Evolutionary conservation across 2,888 invertebrate genomes (phyloP).

Genomic region (Oxystoma pomonae): DNA sequence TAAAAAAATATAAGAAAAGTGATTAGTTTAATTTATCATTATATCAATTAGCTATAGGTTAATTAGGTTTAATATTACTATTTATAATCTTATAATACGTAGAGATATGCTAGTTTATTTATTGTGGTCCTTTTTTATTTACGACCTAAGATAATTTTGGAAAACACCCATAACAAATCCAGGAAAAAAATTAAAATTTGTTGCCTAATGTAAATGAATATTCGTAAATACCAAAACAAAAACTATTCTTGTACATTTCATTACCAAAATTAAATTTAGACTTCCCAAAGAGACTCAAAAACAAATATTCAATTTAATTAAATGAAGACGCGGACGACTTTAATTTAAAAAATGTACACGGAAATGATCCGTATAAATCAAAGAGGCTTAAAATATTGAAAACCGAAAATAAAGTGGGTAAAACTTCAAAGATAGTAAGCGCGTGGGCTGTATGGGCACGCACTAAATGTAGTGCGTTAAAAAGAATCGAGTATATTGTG

Average conservation of each 20-base stretch:
- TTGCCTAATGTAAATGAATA: conserved; percentile 29
- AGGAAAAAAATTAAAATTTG: conserved; percentile 34
- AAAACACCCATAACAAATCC: conserved; percentile 28
- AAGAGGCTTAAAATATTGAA: neutral
- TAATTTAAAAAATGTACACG: neutral
- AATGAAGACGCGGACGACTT: neutral
- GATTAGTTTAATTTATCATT: too few relatives aligned
- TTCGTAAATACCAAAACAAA: conserved; percentile 5
- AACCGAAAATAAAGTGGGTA: neutral
- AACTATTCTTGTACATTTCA: neutral
- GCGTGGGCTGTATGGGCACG: neutral
- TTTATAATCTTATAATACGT: too few relatives aligned
- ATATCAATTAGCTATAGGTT: too few relatives aligned
- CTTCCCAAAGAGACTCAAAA: neutral
- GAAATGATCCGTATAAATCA: neutral
- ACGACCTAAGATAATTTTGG: too few relatives aligned
- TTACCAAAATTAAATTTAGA: neutral
- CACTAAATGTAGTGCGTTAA: conserved; percentile 8
- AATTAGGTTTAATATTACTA: too few relatives aligned
- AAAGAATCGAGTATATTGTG: conserved; percentile 25
- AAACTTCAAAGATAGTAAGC: neutral
- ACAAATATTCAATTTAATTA: neutral
- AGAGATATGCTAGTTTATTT: too few relatives aligned
- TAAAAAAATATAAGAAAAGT: too few relatives aligned
- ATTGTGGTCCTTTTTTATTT: too few relatives aligned